phyloP scores from a whole-genome alignment of 2,113 vertebrate species.

The Corvus hawaiiensis region DNA sequence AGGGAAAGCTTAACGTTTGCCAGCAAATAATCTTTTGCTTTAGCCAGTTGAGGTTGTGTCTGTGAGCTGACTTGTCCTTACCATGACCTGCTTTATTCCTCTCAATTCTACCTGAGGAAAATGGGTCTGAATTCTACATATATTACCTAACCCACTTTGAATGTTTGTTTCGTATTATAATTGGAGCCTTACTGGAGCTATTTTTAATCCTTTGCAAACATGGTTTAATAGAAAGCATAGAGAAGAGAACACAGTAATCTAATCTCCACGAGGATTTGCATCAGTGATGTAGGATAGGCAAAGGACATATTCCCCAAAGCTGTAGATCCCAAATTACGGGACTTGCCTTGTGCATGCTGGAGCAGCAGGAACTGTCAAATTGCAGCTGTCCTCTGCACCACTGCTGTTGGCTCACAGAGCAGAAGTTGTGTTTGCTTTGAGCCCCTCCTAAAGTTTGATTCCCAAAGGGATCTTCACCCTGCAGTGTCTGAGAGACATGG shows the following conservation, averaged over 20 bases:
- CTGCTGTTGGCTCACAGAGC: background rate
- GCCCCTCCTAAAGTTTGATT: background rate
- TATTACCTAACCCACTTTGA: background rate
- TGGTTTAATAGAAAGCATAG: background rate
- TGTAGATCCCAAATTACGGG: background rate
- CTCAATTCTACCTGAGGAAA: background rate
- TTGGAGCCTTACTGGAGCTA: background rate
- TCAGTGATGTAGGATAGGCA: background rate
- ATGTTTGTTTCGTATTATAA: background rate
- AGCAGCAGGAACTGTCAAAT: background rate
- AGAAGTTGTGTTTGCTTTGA: background rate
- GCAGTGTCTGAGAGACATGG: accelerated
- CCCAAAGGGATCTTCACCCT: background rate
- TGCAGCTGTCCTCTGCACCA: background rate
- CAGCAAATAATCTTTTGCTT: background rate
- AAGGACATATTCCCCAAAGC: background rate
- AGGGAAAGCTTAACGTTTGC: background rate
- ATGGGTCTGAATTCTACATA: background rate
- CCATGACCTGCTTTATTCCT: background rate
- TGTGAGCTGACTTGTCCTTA: background rate
- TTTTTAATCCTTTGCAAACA: background rate
- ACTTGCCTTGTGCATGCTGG: background rate
- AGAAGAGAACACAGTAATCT: background rate
- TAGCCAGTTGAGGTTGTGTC: background rate
- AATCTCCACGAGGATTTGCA: background rate